A percentile compares a stretch with the other conserved stretches of the same genome.
Evolutionary conservation across 2,113 vertebrate species (phyloP).

Genomic region (Amblyopsis rosae): DNA sequence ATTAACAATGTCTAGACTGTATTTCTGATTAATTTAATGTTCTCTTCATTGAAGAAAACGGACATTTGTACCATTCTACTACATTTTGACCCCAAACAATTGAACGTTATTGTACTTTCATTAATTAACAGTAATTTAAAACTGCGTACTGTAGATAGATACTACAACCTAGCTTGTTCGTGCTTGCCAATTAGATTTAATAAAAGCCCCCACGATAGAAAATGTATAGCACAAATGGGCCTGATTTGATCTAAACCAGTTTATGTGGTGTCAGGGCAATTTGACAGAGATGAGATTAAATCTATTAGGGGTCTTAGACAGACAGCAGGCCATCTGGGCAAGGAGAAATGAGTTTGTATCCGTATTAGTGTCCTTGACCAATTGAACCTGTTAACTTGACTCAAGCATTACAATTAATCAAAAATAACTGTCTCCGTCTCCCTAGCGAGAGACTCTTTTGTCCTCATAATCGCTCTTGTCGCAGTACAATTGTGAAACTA

Average conservation of each 20-base stretch:
- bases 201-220: constrained; percentile 42
- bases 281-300: constrained; percentile 58
- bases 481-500: too few species aligned
- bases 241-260: constrained; percentile 55
- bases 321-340: constrained; percentile 53
- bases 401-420: neutral
- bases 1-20: too few species aligned
- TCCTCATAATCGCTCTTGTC: neutral
- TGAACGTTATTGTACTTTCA: too few species aligned
- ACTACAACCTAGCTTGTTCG: too few species aligned
- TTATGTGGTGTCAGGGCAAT: constrained; percentile 50
- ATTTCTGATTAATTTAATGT: too few species aligned
- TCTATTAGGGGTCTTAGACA: constrained; percentile 33
- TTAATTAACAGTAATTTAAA: too few species aligned
- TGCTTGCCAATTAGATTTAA: constrained; percentile 29
- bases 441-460: neutral
- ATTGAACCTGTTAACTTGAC: constrained; percentile 26
- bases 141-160: too few species aligned
- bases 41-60: too few species aligned
- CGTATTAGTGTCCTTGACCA: constrained; percentile 12
- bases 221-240: constrained; percentile 51
- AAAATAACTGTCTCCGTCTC: constrained; percentile 8
- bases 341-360: constrained; percentile 34
- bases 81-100: too few species aligned
- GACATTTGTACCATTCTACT: too few species aligned